Evolutionary conservation across 1,140 invertebrate species (phyloP).

Genomic region (Hyphantria cunea): DNA sequence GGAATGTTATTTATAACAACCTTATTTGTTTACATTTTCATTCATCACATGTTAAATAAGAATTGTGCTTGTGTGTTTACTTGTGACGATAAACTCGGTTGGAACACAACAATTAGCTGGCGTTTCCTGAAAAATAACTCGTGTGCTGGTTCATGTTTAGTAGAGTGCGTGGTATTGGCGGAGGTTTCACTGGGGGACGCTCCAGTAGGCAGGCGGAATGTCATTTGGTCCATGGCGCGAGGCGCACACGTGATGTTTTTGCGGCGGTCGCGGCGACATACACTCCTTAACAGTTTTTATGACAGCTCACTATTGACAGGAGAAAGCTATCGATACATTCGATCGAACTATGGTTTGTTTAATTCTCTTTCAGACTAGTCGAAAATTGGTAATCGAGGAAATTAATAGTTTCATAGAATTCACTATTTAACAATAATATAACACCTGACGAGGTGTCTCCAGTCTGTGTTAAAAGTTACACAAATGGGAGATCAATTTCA

Average conservation of each 20-base stretch:
- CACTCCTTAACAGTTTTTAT: slow-evolving; percentile 46
- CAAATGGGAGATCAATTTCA: too few species aligned
- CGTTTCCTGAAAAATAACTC: slow-evolving; percentile 11
- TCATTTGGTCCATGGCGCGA: slow-evolving; percentile 49
- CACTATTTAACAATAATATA: too few species aligned
- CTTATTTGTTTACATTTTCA: background rate
- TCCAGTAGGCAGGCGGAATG: slow-evolving; percentile 64
- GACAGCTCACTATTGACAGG: slow-evolving; percentile 45
- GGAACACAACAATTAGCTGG: background rate
- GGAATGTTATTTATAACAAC: background rate
- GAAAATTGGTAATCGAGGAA: too few species aligned
- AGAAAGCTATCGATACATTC: slow-evolving; percentile 42
- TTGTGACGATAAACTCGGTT: background rate
- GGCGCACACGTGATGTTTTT: slow-evolving; percentile 54
- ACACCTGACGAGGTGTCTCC: too few species aligned
- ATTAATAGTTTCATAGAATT: too few species aligned
- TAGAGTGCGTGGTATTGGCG: slow-evolving; percentile 1
- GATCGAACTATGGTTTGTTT: slow-evolving; percentile 13
- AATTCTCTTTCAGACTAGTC: slow-evolving; percentile 11
- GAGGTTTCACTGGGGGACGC: slow-evolving; percentile 44
- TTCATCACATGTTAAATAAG: background rate
- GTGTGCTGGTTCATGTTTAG: background rate
- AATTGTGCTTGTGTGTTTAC: background rate
- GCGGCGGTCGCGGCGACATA: slow-evolving; percentile 15
- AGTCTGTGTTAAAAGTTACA: too few species aligned